Evolutionary conservation across 1,140 invertebrate genomes (phyloP).

Genomic region (Odontomachus brunneus): DNA sequence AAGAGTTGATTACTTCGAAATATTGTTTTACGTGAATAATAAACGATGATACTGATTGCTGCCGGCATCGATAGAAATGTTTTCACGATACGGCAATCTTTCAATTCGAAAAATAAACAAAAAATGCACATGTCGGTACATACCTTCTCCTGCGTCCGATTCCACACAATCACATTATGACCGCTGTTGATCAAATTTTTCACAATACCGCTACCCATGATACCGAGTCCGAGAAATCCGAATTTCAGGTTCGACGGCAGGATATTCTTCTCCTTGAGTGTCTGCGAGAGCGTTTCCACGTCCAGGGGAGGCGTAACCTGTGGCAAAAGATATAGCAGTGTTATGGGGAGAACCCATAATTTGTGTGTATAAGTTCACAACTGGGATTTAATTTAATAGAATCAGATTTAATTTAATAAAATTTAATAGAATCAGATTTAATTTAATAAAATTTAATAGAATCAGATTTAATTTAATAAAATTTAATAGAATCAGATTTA

Average conservation of each 20-base stretch:
- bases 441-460: no score
- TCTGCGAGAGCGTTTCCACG: conserved; percentile 91
- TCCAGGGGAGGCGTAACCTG: conserved; percentile 92
- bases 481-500: no score
- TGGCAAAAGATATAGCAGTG: conserved; percentile 1
- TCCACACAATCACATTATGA: conserved; percentile 97
- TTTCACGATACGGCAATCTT: background rate
- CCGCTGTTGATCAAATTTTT: conserved; percentile 97
- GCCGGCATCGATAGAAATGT: background rate
- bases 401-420: no score
- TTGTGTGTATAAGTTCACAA: no score
- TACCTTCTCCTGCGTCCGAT: conserved; percentile 96
- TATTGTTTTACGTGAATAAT: conserved; percentile 17
- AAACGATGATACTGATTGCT: background rate
- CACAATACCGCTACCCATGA: conserved; percentile 98
- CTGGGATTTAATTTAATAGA: no score
- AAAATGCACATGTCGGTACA: conserved; percentile 80
- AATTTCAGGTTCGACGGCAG: conserved; percentile 94
- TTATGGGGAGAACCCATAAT: background rate
- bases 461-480: no score
- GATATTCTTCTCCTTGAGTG: conserved; percentile 94
- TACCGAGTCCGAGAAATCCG: conserved; percentile 97
- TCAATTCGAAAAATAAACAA: conserved; percentile 31
- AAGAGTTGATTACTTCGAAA: background rate
- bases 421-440: no score